Evolutionary conservation across 2,113 vertebrate genomes (phyloP).

Genomic region (Mobula hypostoma): DNA sequence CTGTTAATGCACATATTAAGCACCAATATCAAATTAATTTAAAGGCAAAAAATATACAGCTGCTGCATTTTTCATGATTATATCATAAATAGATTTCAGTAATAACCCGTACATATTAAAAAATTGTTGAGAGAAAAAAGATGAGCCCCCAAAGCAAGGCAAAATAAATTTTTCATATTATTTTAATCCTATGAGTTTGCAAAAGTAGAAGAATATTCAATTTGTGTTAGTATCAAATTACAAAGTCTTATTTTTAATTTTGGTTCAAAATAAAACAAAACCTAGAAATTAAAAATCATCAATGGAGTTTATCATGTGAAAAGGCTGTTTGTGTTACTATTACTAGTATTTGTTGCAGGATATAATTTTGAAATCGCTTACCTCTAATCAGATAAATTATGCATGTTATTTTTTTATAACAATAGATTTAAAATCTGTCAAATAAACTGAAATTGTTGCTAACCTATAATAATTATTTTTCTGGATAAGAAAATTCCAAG

Average conservation of each 20-base stretch:
- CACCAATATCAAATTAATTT: too few species aligned
- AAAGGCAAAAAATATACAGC: too few species aligned
- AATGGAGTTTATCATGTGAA: neutral
- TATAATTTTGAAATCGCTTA: neutral
- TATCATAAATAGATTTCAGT: too few species aligned
- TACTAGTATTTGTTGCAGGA: neutral
- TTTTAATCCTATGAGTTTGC: too few species aligned
- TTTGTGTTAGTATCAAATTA: too few species aligned
- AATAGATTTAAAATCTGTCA: neutral
- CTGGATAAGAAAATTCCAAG: neutral
- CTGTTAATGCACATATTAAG: neutral
- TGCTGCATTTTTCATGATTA: too few species aligned
- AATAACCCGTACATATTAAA: neutral
- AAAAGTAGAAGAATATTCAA: too few species aligned
- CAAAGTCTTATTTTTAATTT: too few species aligned
- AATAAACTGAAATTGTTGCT: neutral
- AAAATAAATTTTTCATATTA: neutral
- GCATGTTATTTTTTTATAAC: neutral
- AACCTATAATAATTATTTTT: neutral
- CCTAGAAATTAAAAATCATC: neutral
- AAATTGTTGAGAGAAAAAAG: neutral
- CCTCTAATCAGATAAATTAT: too few species aligned
- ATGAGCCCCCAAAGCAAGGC: neutral
- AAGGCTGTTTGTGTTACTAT: neutral
- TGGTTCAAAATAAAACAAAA: neutral